Evolutionary conservation across 2,113 vertebrate species (phyloP).

Genomic region (Pterocles gutturalis): DNA sequence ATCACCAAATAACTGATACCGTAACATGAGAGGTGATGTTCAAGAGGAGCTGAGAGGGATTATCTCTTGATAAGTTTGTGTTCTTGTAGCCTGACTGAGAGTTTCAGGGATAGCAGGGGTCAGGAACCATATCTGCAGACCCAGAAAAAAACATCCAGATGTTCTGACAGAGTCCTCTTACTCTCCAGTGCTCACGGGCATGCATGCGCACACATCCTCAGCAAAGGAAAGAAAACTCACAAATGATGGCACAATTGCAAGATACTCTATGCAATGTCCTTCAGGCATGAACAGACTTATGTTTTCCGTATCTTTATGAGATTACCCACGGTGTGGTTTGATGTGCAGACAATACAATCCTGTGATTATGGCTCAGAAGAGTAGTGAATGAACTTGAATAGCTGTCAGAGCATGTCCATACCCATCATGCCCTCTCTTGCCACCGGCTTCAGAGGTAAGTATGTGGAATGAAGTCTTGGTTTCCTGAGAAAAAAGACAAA

Average conservation of each 20-base stretch:
- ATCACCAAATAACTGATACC: not conserved
- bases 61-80: not conserved
- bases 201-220: not conserved
- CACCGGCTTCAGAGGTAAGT: not conserved
- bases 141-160: not conserved
- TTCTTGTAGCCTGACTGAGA: not conserved
- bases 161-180: not conserved
- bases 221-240: not conserved
- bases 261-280: rapidly evolving
- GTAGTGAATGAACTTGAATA: not conserved
- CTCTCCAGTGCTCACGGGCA: not conserved
- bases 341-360: not conserved
- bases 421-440: not conserved
- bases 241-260: not conserved
- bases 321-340: not conserved
- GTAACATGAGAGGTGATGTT: not conserved
- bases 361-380: not conserved
- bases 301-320: not conserved
- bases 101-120: not conserved
- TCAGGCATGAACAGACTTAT: not conserved
- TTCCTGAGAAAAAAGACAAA: not conserved
- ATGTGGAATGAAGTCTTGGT: not conserved
- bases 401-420: not conserved
- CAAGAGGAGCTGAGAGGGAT: not conserved
- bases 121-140: not conserved